These are phyloP conservation scores for Cheilosia vulpina DNA, from an alignment of 2,888 invertebrate species.

Conservation along the genomic window DNA sequence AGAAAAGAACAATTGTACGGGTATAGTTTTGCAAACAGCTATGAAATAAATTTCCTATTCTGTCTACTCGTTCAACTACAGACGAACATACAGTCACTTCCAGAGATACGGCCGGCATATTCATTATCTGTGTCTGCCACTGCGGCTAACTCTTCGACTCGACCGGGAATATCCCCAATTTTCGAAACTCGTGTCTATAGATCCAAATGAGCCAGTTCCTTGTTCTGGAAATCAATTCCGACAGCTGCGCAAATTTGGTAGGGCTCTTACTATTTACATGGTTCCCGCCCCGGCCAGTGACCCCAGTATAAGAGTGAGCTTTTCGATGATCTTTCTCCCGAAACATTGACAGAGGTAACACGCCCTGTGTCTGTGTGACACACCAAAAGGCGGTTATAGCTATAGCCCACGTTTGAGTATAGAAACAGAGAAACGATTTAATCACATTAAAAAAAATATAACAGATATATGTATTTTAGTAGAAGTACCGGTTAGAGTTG, in stretches of 20 bases:
- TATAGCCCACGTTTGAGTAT: constrained; percentile 5
- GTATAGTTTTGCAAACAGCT: too few relatives aligned
- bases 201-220: too few relatives aligned
- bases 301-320: constrained; percentile 35
- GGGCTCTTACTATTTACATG: constrained; percentile 20
- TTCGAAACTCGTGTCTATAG: too few relatives aligned
- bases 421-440: neutral
- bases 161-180: neutral
- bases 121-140: constrained; percentile 12
- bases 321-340: constrained; percentile 14
- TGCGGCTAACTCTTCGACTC: neutral
- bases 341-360: constrained; percentile 19
- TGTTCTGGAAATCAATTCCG: constrained; percentile 33
- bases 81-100: neutral
- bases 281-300: constrained; percentile 43
- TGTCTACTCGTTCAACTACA: neutral
- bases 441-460: neutral
- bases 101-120: neutral
- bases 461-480: neutral
- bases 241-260: constrained; percentile 30
- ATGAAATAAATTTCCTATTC: too few relatives aligned
- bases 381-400: neutral
- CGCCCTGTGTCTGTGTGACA: neutral
- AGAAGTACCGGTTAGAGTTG: neutral
- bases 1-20: too few relatives aligned